Evolutionary conservation across 2,113 vertebrate species (phyloP).

Genomic region (Tichodroma muraria): DNA sequence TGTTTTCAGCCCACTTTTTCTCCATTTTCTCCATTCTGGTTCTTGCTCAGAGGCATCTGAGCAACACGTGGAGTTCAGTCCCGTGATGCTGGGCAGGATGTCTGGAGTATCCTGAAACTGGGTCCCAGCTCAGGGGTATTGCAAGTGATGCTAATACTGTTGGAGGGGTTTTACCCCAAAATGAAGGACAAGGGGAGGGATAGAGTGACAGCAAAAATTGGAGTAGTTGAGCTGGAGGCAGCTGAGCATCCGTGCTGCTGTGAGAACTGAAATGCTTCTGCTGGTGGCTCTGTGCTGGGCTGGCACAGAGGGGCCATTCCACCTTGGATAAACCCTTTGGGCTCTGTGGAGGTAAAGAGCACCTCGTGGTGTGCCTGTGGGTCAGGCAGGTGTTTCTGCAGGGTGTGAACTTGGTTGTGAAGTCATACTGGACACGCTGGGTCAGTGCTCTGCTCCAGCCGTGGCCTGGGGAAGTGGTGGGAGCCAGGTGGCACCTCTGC

Average conservation of each 20-base stretch:
- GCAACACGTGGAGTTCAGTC: neutral
- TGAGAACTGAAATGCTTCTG: neutral
- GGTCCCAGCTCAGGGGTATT: rapidly evolving
- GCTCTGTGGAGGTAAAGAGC: neutral
- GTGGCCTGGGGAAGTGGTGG: neutral
- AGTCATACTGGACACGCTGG: rapidly evolving
- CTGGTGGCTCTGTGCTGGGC: neutral
- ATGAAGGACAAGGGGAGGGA: neutral
- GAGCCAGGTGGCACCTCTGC: neutral
- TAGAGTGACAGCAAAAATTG: neutral
- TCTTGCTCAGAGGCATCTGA: neutral
- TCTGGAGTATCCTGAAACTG: rapidly evolving
- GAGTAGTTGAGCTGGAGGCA: neutral
- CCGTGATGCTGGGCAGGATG: neutral
- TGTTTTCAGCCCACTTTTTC: neutral
- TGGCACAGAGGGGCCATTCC: neutral
- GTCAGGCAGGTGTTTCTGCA: neutral
- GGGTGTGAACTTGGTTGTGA: rapidly evolving
- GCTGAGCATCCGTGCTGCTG: neutral
- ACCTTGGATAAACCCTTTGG: neutral
- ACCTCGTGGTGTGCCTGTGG: rapidly evolving
- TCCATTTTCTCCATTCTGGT: neutral
- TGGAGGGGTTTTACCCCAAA: neutral
- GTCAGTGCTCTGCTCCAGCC: rapidly evolving
- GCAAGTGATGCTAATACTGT: too few species aligned